Evolutionary conservation across 2,113 vertebrate species (phyloP), one percentile per base, ranked within the genome.

Genomic region (Asarcornis scutulata): DNA sequence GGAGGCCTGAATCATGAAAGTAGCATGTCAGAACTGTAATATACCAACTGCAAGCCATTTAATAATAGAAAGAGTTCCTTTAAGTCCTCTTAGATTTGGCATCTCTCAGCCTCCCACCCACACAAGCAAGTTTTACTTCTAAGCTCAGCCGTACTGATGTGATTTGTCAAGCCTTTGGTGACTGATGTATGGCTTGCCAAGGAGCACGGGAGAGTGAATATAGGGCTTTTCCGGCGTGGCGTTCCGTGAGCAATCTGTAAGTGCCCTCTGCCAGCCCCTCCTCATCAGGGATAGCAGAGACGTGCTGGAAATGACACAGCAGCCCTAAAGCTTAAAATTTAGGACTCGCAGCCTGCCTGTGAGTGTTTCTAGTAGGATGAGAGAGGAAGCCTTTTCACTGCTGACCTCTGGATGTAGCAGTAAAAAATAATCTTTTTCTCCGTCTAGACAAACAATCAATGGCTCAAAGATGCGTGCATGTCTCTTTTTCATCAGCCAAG

Each of bases 101-200:
- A 95, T 94, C 64, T 90, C 80, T 91, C 73, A 93, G 95, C 48
- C 55, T 96, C 76, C 90, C 93, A 91, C 90, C 76, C 93, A 94
- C 92, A 88, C 67, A 93, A 90, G 95, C 56, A 72, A 96, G 88
- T 86, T 88, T 86, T 94, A 79, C 88, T 96, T 96, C 92, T 82
- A 90, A 96, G 83, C 90, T 93, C 88, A 93, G 93, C 83, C 89
- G 42, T 64, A 60, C 72, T 2, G 5, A 88, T 88, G 42, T 86
- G 86, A 83, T 90, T 96, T 86, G 90, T 90, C 88, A 86, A 86
- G 73, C n/a, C 66, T 81, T 86, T 67, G 66, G 83, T 96, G 90
- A 81, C 80, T 94, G 92, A 96, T 25, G 26, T 64, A 48, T 74
- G 69, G 62, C 52, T 95, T 94, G 56, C 42, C 60, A 67, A 31